Percentiles rank a stretch among this genome's conserved stretches.
Evolutionary conservation across 2,888 invertebrate species (phyloP).

Genomic region (Drosophila kokeensis): DNA sequence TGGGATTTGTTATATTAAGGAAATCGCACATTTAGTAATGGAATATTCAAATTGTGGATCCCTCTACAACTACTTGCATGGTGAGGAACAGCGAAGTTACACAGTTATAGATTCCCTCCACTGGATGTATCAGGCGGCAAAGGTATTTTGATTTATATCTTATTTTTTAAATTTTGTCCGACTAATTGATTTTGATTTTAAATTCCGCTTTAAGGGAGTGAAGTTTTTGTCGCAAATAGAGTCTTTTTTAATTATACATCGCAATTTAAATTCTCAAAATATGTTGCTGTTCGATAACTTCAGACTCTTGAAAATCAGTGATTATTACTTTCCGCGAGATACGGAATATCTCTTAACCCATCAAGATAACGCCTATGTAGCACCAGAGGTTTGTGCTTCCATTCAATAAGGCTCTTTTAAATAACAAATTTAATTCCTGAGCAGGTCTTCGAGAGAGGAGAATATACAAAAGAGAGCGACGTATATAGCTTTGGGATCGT

Average conservation of each 20-base stretch:
- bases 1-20: background rate
- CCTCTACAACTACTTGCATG: constrained; percentile 10
- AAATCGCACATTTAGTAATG: background rate
- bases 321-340: background rate
- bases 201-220: background rate
- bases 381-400: constrained; percentile 8
- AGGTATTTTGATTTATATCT: background rate
- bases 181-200: background rate
- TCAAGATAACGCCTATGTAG: constrained; percentile 5
- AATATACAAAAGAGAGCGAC: background rate
- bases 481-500: constrained; percentile 10
- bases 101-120: background rate
- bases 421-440: background rate
- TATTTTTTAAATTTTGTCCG: background rate
- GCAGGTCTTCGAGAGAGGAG: background rate
- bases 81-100: background rate
- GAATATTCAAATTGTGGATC: constrained; percentile 10
- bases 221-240: no score
- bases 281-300: constrained; percentile 7
- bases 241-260: background rate
- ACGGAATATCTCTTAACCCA: accelerated
- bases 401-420: background rate
- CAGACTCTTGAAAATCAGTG: constrained; percentile 5
- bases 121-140: constrained; percentile 10
- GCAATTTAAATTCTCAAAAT: constrained; percentile 11